Conservation (phyloP, 2,888 invertebrate species). For the Octodonta nipae region DNA sequence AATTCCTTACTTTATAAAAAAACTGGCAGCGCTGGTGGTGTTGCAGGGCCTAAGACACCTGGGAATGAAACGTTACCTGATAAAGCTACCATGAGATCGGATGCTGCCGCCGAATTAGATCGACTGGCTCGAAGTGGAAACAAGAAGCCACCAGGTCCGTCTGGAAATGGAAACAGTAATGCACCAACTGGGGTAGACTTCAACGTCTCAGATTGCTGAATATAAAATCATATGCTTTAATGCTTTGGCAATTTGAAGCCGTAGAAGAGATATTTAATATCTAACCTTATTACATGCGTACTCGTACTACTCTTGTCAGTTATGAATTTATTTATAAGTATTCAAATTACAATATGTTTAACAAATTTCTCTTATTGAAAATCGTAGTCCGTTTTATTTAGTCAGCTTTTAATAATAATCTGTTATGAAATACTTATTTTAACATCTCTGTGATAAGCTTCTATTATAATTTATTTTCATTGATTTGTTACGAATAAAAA, state of each 20-base stretch:
- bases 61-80: slow-evolving; percentile 40
- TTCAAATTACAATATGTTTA: too few relatives aligned
- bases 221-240: too few relatives aligned
- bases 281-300: too few relatives aligned
- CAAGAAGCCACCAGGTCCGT: slow-evolving; percentile 22
- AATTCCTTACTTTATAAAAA: slow-evolving; percentile 93
- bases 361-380: too few relatives aligned
- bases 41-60: slow-evolving; percentile 31
- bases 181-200: slow-evolving; percentile 36
- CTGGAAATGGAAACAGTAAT: slow-evolving; percentile 7
- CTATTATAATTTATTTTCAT: neutral
- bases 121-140: slow-evolving; percentile 64
- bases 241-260: too few relatives aligned
- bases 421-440: too few relatives aligned
- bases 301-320: too few relatives aligned
- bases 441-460: slow-evolving; percentile 2
- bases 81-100: slow-evolving; percentile 65
- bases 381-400: too few relatives aligned
- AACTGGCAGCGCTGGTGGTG: slow-evolving; percentile 51
- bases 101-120: slow-evolving; percentile 87
- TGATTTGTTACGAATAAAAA: too few relatives aligned
- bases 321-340: too few relatives aligned
- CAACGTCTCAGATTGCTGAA: slow-evolving; percentile 39
- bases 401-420: too few relatives aligned
- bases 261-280: too few relatives aligned